phyloP scores from a whole-genome alignment of 1,140 invertebrate species.

The Philopotamus ludificatus region DNA sequence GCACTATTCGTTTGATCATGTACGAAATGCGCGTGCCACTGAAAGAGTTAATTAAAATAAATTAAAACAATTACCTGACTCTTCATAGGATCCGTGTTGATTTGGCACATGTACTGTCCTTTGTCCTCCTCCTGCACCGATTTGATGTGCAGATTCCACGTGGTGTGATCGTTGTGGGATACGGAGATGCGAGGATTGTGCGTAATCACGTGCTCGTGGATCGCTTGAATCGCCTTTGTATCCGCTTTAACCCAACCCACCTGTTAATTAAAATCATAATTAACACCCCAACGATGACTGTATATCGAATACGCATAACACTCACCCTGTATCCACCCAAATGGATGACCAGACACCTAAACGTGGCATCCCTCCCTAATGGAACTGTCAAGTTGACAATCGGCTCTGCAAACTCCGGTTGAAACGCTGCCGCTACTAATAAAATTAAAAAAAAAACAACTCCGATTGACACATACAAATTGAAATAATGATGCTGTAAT shows the following conservation, averaged over 20 bases:
- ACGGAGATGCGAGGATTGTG: slow-evolving; percentile 81
- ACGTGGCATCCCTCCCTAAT: slow-evolving; percentile 81
- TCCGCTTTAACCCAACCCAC: slow-evolving; percentile 88
- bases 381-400: slow-evolving; percentile 82
- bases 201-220: slow-evolving; percentile 86
- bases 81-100: slow-evolving; percentile 81
- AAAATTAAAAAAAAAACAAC: slow-evolving; percentile 22
- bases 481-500: neutral
- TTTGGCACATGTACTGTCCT: slow-evolving; percentile 83
- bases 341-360: slow-evolving; percentile 83
- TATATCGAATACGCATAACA: slow-evolving; percentile 42
- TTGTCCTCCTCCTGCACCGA: slow-evolving; percentile 77
- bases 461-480: neutral
- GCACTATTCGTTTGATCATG: neutral
- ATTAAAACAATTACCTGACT: slow-evolving; percentile 62
- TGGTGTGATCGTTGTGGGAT: slow-evolving; percentile 73
- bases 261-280: slow-evolving; percentile 51
- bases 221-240: slow-evolving; percentile 82
- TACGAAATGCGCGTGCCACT: neutral
- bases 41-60: neutral
- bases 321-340: slow-evolving; percentile 88
- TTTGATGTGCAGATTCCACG: slow-evolving; percentile 83
- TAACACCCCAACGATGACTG: neutral
- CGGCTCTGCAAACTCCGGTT: slow-evolving; percentile 80
- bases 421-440: slow-evolving; percentile 65